Conservation (phyloP, 2,797 vertebrate genomes). For the Lateolabrax maculatus region DNA sequence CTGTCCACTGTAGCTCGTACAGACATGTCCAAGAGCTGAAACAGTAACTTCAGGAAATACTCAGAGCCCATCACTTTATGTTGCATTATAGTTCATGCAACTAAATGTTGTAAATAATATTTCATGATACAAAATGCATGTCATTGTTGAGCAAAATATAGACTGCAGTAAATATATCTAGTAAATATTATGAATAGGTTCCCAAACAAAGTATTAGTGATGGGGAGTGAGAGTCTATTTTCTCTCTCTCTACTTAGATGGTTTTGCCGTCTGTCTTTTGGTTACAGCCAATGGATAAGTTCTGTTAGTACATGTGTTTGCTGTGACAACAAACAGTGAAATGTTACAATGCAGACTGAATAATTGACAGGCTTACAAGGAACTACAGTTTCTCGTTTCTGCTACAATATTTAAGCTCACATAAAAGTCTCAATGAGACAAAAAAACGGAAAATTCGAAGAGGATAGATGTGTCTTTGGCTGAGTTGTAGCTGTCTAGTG, state of each 20-base stretch:
- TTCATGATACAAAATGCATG: neutral
- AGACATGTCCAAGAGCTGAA: no score
- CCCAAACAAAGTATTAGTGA: neutral
- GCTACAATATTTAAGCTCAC: neutral
- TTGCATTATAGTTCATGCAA: neutral
- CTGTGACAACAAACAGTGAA: constrained; percentile 14
- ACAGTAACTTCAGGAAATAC: neutral
- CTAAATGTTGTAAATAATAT: neutral
- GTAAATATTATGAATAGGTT: no score
- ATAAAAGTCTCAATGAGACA: neutral
- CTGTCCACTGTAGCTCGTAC: neutral
- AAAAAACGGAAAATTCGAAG: neutral
- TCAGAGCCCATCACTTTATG: neutral
- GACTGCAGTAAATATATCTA: no score
- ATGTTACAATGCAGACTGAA: neutral
- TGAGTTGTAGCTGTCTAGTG: neutral
- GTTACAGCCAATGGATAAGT: constrained; percentile 4
- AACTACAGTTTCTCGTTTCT: neutral
- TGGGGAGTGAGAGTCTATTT: neutral
- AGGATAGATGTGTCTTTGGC: no score
- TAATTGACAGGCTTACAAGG: neutral
- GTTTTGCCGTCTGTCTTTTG: constrained; percentile 20
- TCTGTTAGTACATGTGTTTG: constrained; percentile 12
- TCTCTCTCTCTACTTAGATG: constrained; percentile 1
- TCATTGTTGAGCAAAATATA: no score